phyloP scores from a whole-genome alignment of 2,113 vertebrate species.

The Stomatorhinus ivindoensis region DNA sequence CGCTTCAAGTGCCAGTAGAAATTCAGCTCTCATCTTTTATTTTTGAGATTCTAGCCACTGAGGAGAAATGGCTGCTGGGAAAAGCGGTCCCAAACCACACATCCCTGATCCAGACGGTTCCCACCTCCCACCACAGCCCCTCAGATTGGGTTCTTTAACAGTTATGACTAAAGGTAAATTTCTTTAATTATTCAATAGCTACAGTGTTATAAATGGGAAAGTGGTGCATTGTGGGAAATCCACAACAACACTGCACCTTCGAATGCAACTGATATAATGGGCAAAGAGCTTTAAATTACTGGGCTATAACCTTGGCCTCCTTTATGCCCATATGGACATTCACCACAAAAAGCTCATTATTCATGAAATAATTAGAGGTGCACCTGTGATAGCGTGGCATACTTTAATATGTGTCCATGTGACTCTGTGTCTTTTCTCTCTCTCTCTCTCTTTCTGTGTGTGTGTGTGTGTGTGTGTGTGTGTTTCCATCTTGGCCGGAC shows the following conservation, averaged over 20 bases:
- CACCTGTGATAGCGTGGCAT: background rate
- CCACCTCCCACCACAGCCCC: background rate
- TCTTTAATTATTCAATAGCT: background rate
- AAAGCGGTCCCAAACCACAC: background rate
- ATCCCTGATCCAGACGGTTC: background rate
- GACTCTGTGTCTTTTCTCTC: background rate
- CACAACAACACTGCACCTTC: background rate
- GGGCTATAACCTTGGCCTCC: background rate
- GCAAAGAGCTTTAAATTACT: background rate
- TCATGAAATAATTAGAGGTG: conserved; percentile 14
- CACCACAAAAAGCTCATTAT: background rate
- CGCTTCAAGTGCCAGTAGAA: background rate
- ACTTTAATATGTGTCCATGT: background rate
- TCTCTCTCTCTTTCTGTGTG: no score
- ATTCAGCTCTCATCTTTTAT: background rate
- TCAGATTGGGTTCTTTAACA: background rate
- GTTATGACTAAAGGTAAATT: background rate
- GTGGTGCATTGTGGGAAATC: background rate
- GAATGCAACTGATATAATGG: background rate
- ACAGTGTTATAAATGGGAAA: no score
- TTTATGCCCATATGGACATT: background rate
- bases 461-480: background rate
- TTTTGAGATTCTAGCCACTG: background rate
- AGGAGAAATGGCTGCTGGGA: background rate
- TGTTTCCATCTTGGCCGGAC: background rate